Base-by-base conservation (phyloP, 2,888 invertebrate genomes). In the Emmelina monodactyla region DNA sequence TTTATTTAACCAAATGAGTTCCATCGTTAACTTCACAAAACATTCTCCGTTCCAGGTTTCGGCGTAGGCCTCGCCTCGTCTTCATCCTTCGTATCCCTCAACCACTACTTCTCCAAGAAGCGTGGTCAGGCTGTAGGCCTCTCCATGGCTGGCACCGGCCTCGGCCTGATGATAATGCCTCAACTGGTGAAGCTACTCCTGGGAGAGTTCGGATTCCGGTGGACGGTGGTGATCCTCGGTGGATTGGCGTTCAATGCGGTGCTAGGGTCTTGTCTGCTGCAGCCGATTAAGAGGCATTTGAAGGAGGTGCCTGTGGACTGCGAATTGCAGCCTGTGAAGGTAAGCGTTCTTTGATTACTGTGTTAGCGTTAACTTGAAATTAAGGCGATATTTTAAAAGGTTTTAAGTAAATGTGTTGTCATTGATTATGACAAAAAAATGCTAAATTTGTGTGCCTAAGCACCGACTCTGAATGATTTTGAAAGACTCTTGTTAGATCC, bases 131-230 rank as follows among this genome's bases (percentile, higher is more conserved):
- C 91, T 1, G 88, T 91, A 5, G 91, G 91, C 0, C 72, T 89
- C 14, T 89, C 90, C 0, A 87, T 91, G 84, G 90, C 90, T 1
- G 91, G 91, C 0, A 89, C 90, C 0, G 89, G 90, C 3, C 81
- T 91, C 47, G 91, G 90, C 2, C 85, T 90, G 76, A 85, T 91
- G 82, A 80, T 90, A 39, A 88, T 91, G 85, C 91, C 91, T 1
- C 91, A 91, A 57, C 80, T 88, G 39, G 87, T 89, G 40, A 82
- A 85, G 32, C 46, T 87, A 3, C 65, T 89, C 10, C 67, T 89
- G 5, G 83, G 83, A 31, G 78, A 73, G 37, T 89, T 81, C 51
- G 84, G 82, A 32, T 89, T 88, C 60, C 73, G 85, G 35, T 88
- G 88, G 51, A 82, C 88, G 0, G 86, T 89, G 29, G 76, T 89